A percentile compares a stretch with the other conserved stretches of the same genome.
These are phyloP conservation scores for Anguilla marmorata DNA, from an alignment of 2,797 vertebrate genomes.

Conservation along the genomic window DNA sequence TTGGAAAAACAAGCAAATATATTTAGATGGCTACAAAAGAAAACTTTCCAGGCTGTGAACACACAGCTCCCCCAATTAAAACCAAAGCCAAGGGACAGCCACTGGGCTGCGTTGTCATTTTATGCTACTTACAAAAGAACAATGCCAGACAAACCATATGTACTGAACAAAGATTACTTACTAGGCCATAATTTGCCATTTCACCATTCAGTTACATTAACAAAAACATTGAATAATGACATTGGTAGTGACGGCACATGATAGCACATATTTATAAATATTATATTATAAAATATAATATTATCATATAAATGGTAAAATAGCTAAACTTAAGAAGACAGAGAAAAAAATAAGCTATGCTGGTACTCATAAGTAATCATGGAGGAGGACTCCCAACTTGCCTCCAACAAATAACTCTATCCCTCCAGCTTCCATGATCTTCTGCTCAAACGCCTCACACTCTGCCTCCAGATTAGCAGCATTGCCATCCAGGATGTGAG, in stretches of 20 bases:
- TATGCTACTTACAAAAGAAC: too few species aligned
- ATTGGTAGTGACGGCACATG: neutral
- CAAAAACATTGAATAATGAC: neutral
- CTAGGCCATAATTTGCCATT: neutral
- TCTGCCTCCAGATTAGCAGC: constrained; percentile 81
- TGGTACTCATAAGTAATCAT: neutral
- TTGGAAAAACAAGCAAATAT: too few species aligned
- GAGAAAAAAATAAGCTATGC: neutral
- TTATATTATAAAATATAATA: neutral
- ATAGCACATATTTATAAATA: neutral
- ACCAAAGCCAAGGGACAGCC: too few species aligned
- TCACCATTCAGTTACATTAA: neutral
- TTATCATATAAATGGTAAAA: neutral
- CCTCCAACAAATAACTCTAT: constrained; percentile 97
- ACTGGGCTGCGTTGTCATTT: too few species aligned
- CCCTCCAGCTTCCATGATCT: constrained; percentile 89
- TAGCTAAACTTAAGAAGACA: neutral
- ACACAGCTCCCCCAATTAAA: too few species aligned
- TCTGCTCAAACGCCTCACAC: constrained; percentile 84
- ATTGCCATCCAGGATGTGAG: constrained; percentile 90
- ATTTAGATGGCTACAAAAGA: too few species aligned
- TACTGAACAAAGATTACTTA: too few species aligned
- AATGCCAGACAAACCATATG: too few species aligned
- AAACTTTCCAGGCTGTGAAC: too few species aligned
- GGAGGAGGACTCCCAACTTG: constrained; percentile 56